Base-by-base conservation (phyloP, 2,888 invertebrate species). In the Mylabris sibirica region DNA sequence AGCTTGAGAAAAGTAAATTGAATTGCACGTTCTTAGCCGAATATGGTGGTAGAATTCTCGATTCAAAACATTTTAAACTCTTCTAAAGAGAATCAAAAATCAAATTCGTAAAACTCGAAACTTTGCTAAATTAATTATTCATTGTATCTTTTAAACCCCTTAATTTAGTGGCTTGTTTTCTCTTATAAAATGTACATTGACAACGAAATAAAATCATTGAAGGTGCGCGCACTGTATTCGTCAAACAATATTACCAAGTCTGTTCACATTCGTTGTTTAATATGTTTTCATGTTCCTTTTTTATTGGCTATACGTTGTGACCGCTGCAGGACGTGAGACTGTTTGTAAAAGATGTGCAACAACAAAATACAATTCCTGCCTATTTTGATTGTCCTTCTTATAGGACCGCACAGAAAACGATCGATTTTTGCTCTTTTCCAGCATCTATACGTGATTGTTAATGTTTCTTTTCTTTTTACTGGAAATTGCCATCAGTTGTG, bases 241-340 rank as follows among this genome's bases (percentile, higher is more conserved):
- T 44, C 20, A 20, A 49, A 49, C 11, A 20, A 60, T 14, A 41
- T 60, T 64, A 64, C 61, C 49, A 49, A 68, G 71, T 71, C 68
- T 24, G 66, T 71, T 49, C 71, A 64, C 71, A 71, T 61, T 60
- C 49, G 67, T 59, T 60, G 62, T 61, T 60, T 71, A 71, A 71
- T 71, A 65, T 66, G 71, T 62, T 71, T 71, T 68, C 41, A 66
- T 53, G 41, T 71, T 71, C 71, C 5, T 67, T 65, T 70, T 67
- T 70, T 65, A 41, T 20, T 62, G 61, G 60, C 49, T 26, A 34
- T 34, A 63, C 60, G 60, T 64, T 63, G 60, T 62, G 67, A 26
- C 67, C 67, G 59, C 64, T 59, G n/a, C 64, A 53, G 63, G 59
- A 70, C 70, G 70, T 70, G 70, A 70, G 67, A 14, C 67, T 66